Evolutionary conservation across 2,797 vertebrate species (phyloP), one percentile per base, ranked within the genome.

Genomic region (Siniperca obscura): DNA sequence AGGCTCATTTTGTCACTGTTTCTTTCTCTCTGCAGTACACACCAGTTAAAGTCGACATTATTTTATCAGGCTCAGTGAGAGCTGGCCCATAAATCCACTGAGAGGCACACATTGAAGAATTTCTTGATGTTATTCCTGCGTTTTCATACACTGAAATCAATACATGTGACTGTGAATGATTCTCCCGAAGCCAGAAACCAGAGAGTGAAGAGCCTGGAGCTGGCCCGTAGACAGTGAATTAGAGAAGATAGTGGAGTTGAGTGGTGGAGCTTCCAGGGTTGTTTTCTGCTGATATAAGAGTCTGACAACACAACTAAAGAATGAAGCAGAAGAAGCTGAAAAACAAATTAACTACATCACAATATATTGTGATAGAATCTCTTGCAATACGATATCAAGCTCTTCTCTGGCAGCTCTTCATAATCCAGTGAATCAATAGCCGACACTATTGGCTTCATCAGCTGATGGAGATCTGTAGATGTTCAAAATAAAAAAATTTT

Each of bases 21-120:
- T 22, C 19, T 17, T 50, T 70, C 67, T 38, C 56, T 50, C 78
- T 30, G 67, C 60, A 12, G 56, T 21, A 55, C 66, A 36, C 38
- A 60, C 34, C 25, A 21, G 66, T 68, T 82, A 78, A 88, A 81
- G 81, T 85, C 87, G 85, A 50, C 66, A 40, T 53, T 65, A 52
- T 78, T 83, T 84, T 76, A 87, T 85, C 79, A 30, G 38, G 55
- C 80, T 76, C 60, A 48, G 48, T 5, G 44, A 77, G 52, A 55
- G 36, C 44, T 22, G 50, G 40, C 40, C 38, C 77, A 65, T 64
- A 62, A 84, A 84, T 83, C 82, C 82, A 68, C 30, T 1, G 13
- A 61, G 72, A 85, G 72, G 17, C 74, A 17, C 13, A 7, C 19
- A 22, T 86, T 86, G 78, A 73, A 76, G 70, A 78, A 55, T 64